Evolutionary conservation across 2,113 vertebrate genomes (phyloP), one percentile per base, ranked within the genome.

Genomic region (Archocentrus centrarchus): DNA sequence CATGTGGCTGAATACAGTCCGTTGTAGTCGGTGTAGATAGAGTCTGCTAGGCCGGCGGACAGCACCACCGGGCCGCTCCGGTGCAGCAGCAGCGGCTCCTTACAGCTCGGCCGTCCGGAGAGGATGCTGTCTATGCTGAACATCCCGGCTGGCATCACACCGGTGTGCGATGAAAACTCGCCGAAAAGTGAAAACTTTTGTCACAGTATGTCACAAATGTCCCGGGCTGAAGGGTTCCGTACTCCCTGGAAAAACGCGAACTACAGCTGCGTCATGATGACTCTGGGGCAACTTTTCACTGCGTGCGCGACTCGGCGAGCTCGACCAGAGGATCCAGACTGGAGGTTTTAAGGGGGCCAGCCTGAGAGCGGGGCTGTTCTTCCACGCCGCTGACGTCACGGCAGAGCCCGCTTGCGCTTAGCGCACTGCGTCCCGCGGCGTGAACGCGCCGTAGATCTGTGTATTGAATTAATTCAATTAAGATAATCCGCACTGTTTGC

Each of bases 41-140:
- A 95, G 91, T 99, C 98, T 95, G 93, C 94, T 66, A 98, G 95
- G 75, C 94, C 88, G 80, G 97, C 87, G 84, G 97, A 96, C 89
- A 98, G 98, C 75, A 97, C 94, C 83, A 97, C 94, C 62, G 97
- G 97, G 39, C 96, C 95, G 95, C 95, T 96, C 83, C 96, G 96
- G 90, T 96, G 97, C 85, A 97, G 95, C 92, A 97, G 91, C 89
- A 97, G 95, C 88, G 98, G 96, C 91, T 99, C 98, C 93, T 99
- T 99, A 91, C 98, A 97, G 95, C 96, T 97, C 93, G 97, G 97
- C 94, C 98, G 96, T 64, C 96, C 97, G 91, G 98, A 97, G 95
- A 99, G 95, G 93, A 99, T 99, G 90, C 97, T 99, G 96, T 99
- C 98, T 94, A 99, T 99, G 96, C 97, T 99, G 95, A 99, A 99